These are phyloP conservation scores for Sminthurides aquaticus DNA, from an alignment of 2,888 invertebrate species.

Conservation along the genomic window DNA sequence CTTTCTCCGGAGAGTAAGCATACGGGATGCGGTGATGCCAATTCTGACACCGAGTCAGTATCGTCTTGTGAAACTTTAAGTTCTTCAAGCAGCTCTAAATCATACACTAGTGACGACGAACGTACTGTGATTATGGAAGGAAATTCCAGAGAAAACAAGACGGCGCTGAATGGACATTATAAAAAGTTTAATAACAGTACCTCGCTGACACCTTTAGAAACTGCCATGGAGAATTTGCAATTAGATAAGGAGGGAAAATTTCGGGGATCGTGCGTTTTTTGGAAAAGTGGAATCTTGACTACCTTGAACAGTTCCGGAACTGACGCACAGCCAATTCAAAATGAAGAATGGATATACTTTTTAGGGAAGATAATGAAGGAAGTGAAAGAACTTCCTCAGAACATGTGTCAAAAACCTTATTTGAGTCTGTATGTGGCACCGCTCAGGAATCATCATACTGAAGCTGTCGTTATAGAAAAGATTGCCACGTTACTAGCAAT, in stretches of 20 bases:
- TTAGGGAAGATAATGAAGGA: conserved; percentile 65
- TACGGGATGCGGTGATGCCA: neutral
- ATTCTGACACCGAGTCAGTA: conserved; percentile 10
- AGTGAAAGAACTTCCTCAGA: conserved; percentile 34
- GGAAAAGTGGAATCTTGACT: conserved; percentile 11
- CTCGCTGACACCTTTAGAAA: neutral
- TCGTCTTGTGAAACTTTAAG: conserved; percentile 23
- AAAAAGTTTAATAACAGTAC: neutral
- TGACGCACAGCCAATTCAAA: conserved; percentile 59
- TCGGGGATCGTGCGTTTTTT: conserved; percentile 1
- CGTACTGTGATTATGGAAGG: conserved; percentile 18
- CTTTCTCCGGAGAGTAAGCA: neutral
- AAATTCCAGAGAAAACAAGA: neutral
- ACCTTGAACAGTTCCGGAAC: conserved; percentile 25
- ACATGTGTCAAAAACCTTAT: conserved; percentile 45
- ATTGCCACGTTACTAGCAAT: conserved; percentile 59
- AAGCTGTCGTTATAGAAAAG: conserved; percentile 57
- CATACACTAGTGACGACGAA: conserved; percentile 14
- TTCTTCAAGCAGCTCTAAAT: conserved; percentile 17
- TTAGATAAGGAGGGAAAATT: conserved; percentile 6
- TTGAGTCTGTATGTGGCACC: conserved; percentile 58
- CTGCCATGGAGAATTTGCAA: conserved; percentile 5
- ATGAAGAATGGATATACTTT: conserved; percentile 81
- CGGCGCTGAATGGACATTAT: neutral
- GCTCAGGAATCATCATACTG: conserved; percentile 57